Evolutionary conservation across 2,888 invertebrate species (phyloP), one percentile per base, ranked within the genome.

Genomic region (Parapristionchus giblindavisi): DNA sequence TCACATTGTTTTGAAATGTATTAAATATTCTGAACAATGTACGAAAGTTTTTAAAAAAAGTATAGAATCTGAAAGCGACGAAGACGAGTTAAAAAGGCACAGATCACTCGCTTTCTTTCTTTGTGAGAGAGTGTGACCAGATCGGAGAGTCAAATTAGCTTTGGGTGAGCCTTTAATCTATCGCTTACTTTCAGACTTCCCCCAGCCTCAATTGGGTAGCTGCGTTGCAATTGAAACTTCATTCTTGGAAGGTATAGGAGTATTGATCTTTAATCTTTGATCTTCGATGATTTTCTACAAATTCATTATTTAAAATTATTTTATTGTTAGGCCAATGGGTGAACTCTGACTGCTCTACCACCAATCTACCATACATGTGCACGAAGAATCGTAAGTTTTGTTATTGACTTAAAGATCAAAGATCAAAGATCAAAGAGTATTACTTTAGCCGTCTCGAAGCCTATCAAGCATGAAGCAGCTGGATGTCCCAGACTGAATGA

Each of bases 301-400:
- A n/a, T n/a, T n/a, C n/a, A n/a, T n/a, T n/a, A n/a, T n/a, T n/a
- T n/a, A n/a, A n/a, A 52, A 52, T 52, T 4, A 4, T 52, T 4
- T 52, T 14, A 34, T 29, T 58, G n/a, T 61, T 27, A 65, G 63
- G 63, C 11, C 43, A 65, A 43, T 65, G 63, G 63, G 63, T 65
- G 3, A 65, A 65, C 63, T 65, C 43, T 48, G 63, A 65, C 63
- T 65, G 63, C 63, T 36, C 36, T 29, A 43, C 63, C 43, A 17
- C 40, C 29, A n/a, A n/a, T n/a, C 63, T 65, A 2, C 63, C 63
- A 27, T 65, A 36, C 63, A 65, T 65, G 40, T 65, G 63, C 63
- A 29, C 27, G 43, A 65, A 65, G 21, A 43, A 65, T 40, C 40
- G 63, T 65, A 1, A 65, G 63, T 43, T n/a, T n/a, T n/a, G n/a